These are phyloP conservation scores for Prietella phreatophila DNA, from an alignment of 2,113 vertebrate species.

Conservation along the genomic window DNA sequence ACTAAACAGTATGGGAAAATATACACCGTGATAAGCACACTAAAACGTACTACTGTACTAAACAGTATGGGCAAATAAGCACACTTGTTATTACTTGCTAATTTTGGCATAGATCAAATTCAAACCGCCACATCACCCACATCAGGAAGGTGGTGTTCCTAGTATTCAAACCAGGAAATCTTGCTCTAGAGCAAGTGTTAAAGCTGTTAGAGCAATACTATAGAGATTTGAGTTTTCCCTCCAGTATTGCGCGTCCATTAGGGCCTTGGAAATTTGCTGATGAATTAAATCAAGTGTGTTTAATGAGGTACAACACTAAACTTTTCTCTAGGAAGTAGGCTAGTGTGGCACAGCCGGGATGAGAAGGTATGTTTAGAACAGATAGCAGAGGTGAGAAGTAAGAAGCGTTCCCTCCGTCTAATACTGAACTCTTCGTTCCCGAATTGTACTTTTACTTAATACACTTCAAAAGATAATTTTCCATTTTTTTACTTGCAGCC, in stretches of 20 bases:
- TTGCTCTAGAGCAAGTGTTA: neutral
- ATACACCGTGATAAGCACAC: too few species aligned
- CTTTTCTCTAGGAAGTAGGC: neutral
- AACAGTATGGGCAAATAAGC: too few species aligned
- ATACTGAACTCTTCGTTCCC: neutral
- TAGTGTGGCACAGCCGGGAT: neutral
- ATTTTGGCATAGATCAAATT: neutral
- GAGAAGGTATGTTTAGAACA: neutral
- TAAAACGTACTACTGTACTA: too few species aligned
- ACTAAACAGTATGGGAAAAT: too few species aligned
- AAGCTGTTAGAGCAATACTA: neutral
- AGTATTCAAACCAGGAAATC: neutral
- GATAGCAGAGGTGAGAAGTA: neutral
- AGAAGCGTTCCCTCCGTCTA: neutral
- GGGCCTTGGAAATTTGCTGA: neutral
- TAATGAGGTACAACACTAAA: conserved; percentile 1
- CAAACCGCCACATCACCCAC: neutral
- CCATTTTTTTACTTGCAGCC: neutral
- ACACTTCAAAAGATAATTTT: neutral
- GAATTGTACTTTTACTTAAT: neutral
- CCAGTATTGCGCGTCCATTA: neutral
- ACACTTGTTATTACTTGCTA: neutral
- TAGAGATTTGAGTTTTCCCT: neutral
- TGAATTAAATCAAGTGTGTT: conserved; percentile 19
- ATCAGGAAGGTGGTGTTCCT: neutral